phyloP scores from a whole-genome alignment of 2,888 invertebrate genomes.

The Rapana venosa region DNA sequence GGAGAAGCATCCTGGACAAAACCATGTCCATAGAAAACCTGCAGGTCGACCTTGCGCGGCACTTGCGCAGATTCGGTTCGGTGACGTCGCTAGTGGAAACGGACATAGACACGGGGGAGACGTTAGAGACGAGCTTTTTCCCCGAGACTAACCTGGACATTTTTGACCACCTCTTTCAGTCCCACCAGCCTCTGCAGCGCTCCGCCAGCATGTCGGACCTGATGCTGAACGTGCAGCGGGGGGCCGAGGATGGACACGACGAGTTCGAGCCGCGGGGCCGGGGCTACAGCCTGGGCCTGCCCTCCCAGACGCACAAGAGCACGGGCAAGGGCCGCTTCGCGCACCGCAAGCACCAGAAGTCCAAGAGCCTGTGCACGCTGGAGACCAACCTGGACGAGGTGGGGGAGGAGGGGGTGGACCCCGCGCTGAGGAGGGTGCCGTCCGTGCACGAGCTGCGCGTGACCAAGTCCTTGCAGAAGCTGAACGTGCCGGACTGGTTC shows the following conservation, averaged over 20 bases:
- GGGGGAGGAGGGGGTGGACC: conserved; percentile 55
- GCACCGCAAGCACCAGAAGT: conserved; percentile 67
- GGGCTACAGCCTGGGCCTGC: neutral
- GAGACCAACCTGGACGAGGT: conserved; percentile 70
- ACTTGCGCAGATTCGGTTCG: conserved; percentile 60
- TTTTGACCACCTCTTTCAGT: conserved; percentile 66
- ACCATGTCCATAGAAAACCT: conserved; percentile 70
- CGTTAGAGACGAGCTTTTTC: conserved; percentile 50
- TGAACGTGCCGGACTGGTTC: conserved; percentile 97
- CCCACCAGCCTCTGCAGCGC: conserved; percentile 60
- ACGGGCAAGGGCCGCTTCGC: conserved; percentile 67
- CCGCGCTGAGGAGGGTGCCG: conserved; percentile 82
- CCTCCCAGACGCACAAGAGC: conserved; percentile 6
- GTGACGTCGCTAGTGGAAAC: conserved; percentile 68
- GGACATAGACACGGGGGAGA: conserved; percentile 69
- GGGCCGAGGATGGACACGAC: neutral
- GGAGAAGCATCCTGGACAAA: conserved; percentile 64
- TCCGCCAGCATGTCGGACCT: conserved; percentile 73
- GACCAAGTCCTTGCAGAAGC: conserved; percentile 93
- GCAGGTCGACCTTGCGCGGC: conserved; percentile 51
- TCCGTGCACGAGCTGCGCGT: conserved; percentile 96
- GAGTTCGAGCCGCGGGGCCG: neutral
- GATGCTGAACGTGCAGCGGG: conserved; percentile 42
- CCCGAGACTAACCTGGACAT: conserved; percentile 68
- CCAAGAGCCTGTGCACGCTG: conserved; percentile 71